Conservation (phyloP, 92 coral and sea anemone genomes). For the Porites evermanni region DNA sequence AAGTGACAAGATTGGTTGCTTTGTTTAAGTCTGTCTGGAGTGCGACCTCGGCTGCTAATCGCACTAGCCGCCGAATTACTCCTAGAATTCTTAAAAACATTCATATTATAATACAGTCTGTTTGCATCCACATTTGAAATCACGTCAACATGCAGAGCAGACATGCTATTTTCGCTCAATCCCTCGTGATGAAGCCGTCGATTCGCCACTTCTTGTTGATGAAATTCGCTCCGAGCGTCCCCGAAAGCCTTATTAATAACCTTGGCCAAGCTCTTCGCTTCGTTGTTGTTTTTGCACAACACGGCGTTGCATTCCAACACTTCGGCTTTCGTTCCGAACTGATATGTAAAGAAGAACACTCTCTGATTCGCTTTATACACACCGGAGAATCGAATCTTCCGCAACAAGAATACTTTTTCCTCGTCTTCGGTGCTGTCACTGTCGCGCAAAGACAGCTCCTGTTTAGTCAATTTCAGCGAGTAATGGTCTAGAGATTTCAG, state of each 20-base stretch:
- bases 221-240: constrained; percentile 74
- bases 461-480: constrained; percentile 80
- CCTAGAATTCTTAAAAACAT: constrained; percentile 43
- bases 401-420: constrained; percentile 74
- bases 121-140: constrained; percentile 52
- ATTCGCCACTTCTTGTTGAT: constrained; percentile 77
- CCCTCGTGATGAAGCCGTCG: constrained; percentile 79
- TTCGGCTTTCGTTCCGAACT: constrained; percentile 92
- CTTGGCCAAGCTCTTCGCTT: constrained; percentile 96
- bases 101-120: constrained; percentile 39
- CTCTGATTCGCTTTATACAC: constrained; percentile 84
- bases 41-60: constrained; percentile 30
- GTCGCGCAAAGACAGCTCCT: constrained; percentile 85
- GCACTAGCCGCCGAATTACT: constrained; percentile 50
- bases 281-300: constrained; percentile 80
- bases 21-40: constrained; percentile 26
- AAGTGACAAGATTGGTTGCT: constrained; percentile 49
- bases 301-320: constrained; percentile 87
- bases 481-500: constrained; percentile 72
- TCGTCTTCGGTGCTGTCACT: constrained; percentile 85
- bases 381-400: constrained; percentile 89
- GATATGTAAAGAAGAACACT: constrained; percentile 95
- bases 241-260: constrained; percentile 81
- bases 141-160: constrained; percentile 38
- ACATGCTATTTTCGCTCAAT: constrained; percentile 65